Conservation (phyloP, 37 sponge, comb jelly and placozoan genomes). For the Chondrosia reniformis region DNA sequence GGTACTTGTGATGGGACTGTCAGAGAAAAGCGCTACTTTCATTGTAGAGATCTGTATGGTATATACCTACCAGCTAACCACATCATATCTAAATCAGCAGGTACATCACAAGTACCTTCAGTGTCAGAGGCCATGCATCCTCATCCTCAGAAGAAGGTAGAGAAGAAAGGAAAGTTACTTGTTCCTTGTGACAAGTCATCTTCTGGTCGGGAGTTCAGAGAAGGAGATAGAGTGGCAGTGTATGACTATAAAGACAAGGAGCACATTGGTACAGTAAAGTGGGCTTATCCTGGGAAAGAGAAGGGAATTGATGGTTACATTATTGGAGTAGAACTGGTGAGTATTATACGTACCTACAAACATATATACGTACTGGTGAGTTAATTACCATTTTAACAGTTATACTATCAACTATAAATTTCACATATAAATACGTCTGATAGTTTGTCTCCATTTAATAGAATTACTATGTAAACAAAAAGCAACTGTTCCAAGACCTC, state of each 20-base stretch:
- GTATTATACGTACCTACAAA: no score
- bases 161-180: neutral
- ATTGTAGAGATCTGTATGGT: neutral
- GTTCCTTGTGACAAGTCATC: neutral
- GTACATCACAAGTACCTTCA: neutral
- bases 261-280: neutral
- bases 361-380: no score
- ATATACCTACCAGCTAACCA: neutral
- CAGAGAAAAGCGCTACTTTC: neutral
- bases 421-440: neutral
- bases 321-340: slow-evolving; percentile 3
- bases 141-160: no score
- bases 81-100: neutral
- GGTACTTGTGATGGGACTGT: slow-evolving; percentile 9
- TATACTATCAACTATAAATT: neutral
- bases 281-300: neutral
- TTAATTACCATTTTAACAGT: no score
- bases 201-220: neutral
- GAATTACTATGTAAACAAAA: no score
- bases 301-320: neutral
- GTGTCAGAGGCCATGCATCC: no score
- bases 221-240: neutral
- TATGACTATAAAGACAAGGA: neutral
- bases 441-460: no score
- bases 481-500: neutral